Percentiles rank a stretch among this genome's conserved stretches.
phyloP scores from a whole-genome alignment of 2,888 invertebrate species.

The Polia nebulosa region DNA sequence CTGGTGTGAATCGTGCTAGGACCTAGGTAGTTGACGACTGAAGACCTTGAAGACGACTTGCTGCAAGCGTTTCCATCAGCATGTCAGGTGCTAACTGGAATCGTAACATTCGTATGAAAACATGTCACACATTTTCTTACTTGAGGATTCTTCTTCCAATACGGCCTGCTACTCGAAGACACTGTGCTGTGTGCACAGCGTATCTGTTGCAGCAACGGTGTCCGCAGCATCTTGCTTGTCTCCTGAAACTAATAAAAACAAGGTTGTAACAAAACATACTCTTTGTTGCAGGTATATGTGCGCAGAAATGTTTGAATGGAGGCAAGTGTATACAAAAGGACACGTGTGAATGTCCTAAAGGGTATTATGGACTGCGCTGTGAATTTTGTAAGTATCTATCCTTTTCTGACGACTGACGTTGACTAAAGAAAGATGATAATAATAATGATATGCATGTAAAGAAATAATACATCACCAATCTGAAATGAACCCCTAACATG shows the following conservation, averaged over 20 bases:
- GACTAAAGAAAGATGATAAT: too few species aligned
- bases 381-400: conserved; percentile 95
- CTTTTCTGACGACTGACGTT: neutral
- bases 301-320: conserved; percentile 97
- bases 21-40: too few species aligned
- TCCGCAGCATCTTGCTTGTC: conserved; percentile 73
- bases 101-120: neutral
- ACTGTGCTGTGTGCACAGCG: conserved; percentile 76
- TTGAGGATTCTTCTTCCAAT: conserved; percentile 87
- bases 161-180: conserved; percentile 70
- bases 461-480: too few species aligned
- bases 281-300: conserved; percentile 95
- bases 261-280: neutral
- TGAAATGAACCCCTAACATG: neutral
- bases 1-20: neutral
- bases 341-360: conserved; percentile 97
- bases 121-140: conserved; percentile 75
- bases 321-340: conserved; percentile 99
- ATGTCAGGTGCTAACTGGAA: neutral
- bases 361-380: conserved; percentile 97
- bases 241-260: conserved; percentile 56
- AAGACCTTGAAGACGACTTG: too few species aligned
- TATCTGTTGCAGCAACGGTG: conserved; percentile 73
- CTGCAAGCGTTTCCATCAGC: too few species aligned
- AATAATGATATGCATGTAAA: too few species aligned